Evolutionary conservation across 1,140 invertebrate species (phyloP).

Genomic region (Trachymyrmex septentrionalis): DNA sequence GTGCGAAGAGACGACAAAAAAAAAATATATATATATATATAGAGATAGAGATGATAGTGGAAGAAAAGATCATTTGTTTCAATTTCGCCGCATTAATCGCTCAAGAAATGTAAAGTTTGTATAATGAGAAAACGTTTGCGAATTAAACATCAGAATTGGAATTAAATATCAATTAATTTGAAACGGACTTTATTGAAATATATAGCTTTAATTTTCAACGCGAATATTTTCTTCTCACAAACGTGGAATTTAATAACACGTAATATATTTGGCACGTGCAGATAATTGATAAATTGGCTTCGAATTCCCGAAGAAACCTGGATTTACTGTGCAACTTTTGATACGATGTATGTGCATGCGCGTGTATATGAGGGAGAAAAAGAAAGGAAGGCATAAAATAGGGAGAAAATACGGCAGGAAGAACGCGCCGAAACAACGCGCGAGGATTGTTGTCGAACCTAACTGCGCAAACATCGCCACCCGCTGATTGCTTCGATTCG

Average conservation of each 20-base stretch:
- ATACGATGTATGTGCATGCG: not conserved
- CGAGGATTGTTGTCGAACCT: conserved; percentile 70
- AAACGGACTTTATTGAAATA: conserved; percentile 1
- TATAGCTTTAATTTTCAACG: not conserved
- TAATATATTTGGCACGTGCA: not conserved
- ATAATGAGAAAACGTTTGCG: not conserved
- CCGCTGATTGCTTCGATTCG: conserved; percentile 80
- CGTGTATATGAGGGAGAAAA: conserved; percentile 6
- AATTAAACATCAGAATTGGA: not conserved
- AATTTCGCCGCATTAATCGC: not conserved
- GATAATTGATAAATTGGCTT: not conserved
- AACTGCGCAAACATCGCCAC: conserved; percentile 79
- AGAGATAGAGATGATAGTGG: not conserved
- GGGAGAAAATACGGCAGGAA: conserved; percentile 32
- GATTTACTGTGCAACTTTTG: not conserved
- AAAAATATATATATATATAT: conserved; percentile 2
- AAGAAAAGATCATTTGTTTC: not conserved
- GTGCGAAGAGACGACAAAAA: conserved; percentile 36
- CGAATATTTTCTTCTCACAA: not conserved
- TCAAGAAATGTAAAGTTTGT: not conserved
- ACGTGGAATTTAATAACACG: not conserved
- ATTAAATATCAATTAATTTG: conserved; percentile 5
- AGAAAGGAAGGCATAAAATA: conserved; percentile 36
- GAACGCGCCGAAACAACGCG: conserved; percentile 67
- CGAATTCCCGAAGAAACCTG: not conserved